A percentile compares a stretch with the other conserved stretches of the same genome.
Evolutionary conservation across 2,797 vertebrate species (phyloP).

Genomic region (Falco concolor): DNA sequence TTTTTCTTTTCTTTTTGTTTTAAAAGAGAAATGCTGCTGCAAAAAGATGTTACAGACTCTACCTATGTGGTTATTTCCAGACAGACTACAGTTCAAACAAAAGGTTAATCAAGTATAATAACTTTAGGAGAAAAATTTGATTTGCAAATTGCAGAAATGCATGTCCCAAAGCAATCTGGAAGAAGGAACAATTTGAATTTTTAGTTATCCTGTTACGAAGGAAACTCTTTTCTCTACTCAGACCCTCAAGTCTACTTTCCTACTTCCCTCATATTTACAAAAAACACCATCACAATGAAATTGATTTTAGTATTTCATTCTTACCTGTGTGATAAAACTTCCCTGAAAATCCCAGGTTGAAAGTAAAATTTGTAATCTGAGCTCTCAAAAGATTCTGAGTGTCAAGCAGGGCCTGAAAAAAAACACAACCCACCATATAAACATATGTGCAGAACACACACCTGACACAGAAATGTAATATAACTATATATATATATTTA

Average conservation of each 20-base stretch:
- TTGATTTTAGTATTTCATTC: background rate
- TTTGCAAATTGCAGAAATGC: background rate
- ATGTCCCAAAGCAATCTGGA: background rate
- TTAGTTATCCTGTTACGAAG: background rate
- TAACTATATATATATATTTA: background rate
- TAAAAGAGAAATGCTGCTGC: background rate
- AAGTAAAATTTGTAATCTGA: slow-evolving; percentile 81
- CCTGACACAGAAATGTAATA: background rate
- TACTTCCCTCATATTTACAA: background rate
- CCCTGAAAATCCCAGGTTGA: slow-evolving; percentile 83
- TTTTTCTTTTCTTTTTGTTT: background rate
- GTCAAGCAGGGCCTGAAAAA: slow-evolving; percentile 79
- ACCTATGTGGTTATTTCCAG: background rate
- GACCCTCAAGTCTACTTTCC: background rate
- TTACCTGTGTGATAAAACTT: slow-evolving; percentile 84
- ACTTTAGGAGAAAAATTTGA: background rate
- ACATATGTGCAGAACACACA: background rate
- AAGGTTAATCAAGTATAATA: background rate
- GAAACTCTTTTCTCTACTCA: background rate
- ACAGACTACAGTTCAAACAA: background rate
- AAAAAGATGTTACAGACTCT: background rate
- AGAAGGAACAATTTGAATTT: background rate
- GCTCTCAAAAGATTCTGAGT: slow-evolving; percentile 78
- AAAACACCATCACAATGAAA: background rate
- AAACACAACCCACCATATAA: background rate